phyloP scores from a whole-genome alignment of 2,113 vertebrate genomes.

The Cygnus buccinator region DNA sequence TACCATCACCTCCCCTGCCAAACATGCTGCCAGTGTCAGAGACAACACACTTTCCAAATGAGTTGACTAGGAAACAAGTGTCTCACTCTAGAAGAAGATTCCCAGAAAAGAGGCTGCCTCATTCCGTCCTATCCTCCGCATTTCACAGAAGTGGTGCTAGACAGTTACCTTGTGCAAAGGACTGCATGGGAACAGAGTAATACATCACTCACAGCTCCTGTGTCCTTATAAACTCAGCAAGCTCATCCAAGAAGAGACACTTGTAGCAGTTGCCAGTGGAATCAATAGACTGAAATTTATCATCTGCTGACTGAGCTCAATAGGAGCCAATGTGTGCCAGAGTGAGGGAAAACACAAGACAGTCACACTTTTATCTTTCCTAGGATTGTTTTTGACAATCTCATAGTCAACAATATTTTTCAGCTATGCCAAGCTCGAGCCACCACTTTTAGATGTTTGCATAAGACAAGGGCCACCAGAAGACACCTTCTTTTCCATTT shows the following conservation, averaged over 20 bases:
- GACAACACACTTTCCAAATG: background rate
- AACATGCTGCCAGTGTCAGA: background rate
- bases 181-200: background rate
- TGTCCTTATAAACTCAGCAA: background rate
- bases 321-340: background rate
- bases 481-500: background rate
- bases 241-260: background rate
- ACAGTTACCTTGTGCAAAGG: background rate
- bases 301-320: background rate
- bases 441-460: background rate
- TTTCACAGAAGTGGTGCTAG: slow-evolving; percentile 6
- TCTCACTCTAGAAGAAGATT: background rate
- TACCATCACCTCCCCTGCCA: background rate
- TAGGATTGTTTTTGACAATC: background rate
- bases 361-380: background rate
- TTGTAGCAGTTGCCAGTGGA: slow-evolving; percentile 4
- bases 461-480: background rate
- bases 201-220: background rate
- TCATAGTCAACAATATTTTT: background rate
- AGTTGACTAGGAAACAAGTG: background rate
- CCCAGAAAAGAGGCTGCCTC: background rate
- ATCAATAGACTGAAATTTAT: slow-evolving; percentile 49
- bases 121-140: background rate
- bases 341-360: background rate
- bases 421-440: background rate